phyloP scores from a whole-genome alignment of 2,797 vertebrate species.

The Antennarius maculatus region DNA sequence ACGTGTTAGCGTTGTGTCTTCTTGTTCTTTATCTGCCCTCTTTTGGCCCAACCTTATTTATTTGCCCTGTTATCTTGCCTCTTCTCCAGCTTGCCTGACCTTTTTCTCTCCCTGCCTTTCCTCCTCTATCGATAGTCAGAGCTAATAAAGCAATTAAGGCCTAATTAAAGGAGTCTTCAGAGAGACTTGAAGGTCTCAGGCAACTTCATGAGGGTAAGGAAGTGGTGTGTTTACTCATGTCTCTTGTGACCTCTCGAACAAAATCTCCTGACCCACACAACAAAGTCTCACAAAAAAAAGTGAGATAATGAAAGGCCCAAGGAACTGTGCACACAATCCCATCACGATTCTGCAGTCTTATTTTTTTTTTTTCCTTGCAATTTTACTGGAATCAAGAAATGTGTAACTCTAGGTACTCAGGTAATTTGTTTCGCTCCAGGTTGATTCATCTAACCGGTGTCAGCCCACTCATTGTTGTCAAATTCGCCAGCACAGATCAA shows the following conservation, averaged over 20 bases:
- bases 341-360: constrained; percentile 3
- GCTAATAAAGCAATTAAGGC: constrained; percentile 84
- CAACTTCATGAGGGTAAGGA: constrained; percentile 55
- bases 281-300: constrained; percentile 22
- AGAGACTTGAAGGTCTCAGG: constrained; percentile 66
- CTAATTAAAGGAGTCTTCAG: constrained; percentile 81
- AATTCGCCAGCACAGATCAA: constrained; percentile 65
- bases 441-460: constrained; percentile 51
- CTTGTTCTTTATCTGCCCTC: constrained; percentile 5
- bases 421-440: constrained; percentile 51
- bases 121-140: constrained; percentile 66
- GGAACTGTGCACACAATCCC: constrained; percentile 20
- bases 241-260: constrained; percentile 25
- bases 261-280: constrained; percentile 37
- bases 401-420: constrained; percentile 26
- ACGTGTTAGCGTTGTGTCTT: constrained; percentile 11
- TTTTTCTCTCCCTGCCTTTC: constrained; percentile 51
- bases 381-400: constrained; percentile 25
- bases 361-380: constrained; percentile 6
- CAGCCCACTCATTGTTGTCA: constrained; percentile 61
- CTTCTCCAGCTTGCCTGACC: constrained; percentile 46
- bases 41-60: constrained; percentile 39
- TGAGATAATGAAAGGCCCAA: constrained; percentile 19
- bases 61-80: constrained; percentile 34
- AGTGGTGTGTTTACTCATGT: constrained; percentile 54